phyloP scores from a whole-genome alignment of 2,888 invertebrate genomes.

The Eilema sororculum region DNA sequence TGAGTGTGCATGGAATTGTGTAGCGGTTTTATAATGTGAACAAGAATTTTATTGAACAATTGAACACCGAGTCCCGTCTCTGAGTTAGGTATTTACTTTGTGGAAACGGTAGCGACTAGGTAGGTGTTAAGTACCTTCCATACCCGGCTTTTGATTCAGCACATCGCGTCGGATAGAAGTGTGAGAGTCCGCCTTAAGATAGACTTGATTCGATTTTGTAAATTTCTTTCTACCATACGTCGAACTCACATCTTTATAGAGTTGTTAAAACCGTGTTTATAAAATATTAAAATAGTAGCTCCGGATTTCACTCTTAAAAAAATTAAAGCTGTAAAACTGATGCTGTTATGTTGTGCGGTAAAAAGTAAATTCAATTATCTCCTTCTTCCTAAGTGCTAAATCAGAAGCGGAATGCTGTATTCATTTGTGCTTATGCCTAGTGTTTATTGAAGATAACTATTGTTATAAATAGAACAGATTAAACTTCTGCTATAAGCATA shows the following conservation, averaged over 20 bases:
- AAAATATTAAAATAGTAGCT: not conserved
- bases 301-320: too few relatives aligned
- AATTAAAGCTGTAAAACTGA: too few relatives aligned
- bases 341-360: too few relatives aligned
- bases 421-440: too few relatives aligned
- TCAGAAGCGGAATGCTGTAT: too few relatives aligned
- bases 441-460: too few relatives aligned
- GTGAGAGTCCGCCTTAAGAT: too few relatives aligned
- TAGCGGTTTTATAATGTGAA: not conserved
- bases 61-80: not conserved
- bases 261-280: not conserved
- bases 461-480: too few relatives aligned
- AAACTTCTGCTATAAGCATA: too few relatives aligned
- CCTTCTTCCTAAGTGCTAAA: too few relatives aligned
- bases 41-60: constrained; percentile 1
- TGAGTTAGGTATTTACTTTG: not conserved
- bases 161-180: not conserved
- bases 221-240: not conserved
- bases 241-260: not conserved
- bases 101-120: not conserved
- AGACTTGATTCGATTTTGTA: not conserved
- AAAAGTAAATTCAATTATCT: too few relatives aligned
- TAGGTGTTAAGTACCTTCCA: not conserved
- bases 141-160: not conserved
- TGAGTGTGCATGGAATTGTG: not conserved